Conservation (phyloP, 1,140 invertebrate species). For the Caenorhabditis tropicalis region DNA sequence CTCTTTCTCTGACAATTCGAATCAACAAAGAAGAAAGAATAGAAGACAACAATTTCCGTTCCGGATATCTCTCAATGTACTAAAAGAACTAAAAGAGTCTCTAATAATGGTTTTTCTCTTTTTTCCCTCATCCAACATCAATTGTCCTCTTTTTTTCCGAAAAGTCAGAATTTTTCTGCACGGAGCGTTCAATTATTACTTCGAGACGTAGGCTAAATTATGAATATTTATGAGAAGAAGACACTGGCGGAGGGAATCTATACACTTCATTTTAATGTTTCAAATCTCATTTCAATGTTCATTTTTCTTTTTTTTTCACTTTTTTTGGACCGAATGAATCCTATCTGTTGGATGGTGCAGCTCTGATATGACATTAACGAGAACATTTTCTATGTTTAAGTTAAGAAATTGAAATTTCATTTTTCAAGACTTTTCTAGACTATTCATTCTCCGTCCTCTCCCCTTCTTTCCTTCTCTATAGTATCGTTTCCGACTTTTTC, state of each 20-base stretch:
- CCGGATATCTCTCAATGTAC: not conserved
- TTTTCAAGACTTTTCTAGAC: too few relatives aligned
- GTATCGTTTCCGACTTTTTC: too few relatives aligned
- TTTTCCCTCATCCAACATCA: not conserved
- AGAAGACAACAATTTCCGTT: constrained; percentile 21
- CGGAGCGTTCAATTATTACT: not conserved
- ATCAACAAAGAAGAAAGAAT: not conserved
- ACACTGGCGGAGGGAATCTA: not conserved
- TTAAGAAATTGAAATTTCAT: too few relatives aligned
- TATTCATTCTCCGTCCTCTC: too few relatives aligned
- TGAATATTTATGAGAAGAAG: constrained; percentile 20
- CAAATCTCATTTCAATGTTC: not conserved
- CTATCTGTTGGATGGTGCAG: too few relatives aligned
- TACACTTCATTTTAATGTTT: not conserved
- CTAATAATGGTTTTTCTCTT: not conserved
- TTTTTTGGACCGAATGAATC: not conserved
- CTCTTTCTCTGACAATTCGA: constrained; percentile 3
- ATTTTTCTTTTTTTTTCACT: not conserved
- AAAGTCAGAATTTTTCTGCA: not conserved
- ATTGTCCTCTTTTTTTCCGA: not conserved
- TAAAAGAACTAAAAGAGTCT: not conserved
- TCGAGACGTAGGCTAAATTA: not conserved
- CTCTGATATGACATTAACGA: too few relatives aligned
- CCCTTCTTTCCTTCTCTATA: too few relatives aligned
- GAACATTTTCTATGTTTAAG: too few relatives aligned